Conservation (phyloP, 2,113 vertebrate species). For the Illadopsis cleaveri region DNA sequence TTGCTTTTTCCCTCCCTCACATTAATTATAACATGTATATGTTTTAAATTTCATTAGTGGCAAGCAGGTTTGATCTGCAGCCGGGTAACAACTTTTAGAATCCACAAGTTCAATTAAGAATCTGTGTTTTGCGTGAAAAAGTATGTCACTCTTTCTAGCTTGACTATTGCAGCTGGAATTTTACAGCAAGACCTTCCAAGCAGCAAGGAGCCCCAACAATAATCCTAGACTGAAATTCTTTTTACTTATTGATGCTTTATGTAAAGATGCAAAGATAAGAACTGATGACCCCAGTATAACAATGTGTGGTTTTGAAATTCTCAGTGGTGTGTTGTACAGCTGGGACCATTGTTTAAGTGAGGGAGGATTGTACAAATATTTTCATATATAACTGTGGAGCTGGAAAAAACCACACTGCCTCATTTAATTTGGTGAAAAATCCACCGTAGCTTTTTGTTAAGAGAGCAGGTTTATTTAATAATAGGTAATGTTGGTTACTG, state of each 20-base stretch:
- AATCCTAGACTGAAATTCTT: not conserved
- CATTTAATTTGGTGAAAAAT: not conserved
- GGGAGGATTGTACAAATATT: not conserved
- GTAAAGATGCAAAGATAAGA: not conserved
- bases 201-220: not conserved
- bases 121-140: not conserved
- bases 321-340: not conserved
- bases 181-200: not conserved
- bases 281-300: not conserved
- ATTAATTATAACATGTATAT: not conserved
- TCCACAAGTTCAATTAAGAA: not conserved
- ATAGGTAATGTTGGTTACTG: not conserved
- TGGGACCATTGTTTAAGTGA: not conserved
- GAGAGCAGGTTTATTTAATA: not conserved
- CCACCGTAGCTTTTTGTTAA: not conserved
- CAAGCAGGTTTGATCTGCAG: not conserved
- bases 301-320: not conserved
- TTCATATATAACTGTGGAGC: not conserved
- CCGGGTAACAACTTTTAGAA: not conserved
- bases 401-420: not conserved
- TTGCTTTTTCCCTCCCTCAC: not conserved
- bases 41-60: not conserved
- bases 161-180: not conserved
- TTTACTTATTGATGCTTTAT: not conserved
- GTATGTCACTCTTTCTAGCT: accelerated